These are phyloP conservation scores for Acronicta alni DNA, from an alignment of 2,888 invertebrate species.

Conservation along the genomic window DNA sequence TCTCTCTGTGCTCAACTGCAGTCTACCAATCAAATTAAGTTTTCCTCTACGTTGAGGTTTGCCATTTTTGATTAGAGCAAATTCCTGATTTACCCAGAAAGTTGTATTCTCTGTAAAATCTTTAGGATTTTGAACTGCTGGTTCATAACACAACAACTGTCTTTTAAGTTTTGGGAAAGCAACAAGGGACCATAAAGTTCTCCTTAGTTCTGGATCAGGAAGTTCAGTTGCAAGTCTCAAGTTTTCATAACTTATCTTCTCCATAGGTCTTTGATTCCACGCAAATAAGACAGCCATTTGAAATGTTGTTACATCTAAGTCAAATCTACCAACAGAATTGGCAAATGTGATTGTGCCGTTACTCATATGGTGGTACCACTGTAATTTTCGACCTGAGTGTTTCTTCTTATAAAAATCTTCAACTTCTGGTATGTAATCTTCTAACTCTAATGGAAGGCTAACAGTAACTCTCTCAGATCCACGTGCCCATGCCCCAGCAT, in stretches of 20 bases:
- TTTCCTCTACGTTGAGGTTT: conserved; percentile 98
- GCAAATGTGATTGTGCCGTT: conserved; percentile 99
- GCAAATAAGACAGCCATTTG: conserved; percentile 99
- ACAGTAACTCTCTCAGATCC: conserved; percentile 98
- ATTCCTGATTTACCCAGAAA: conserved; percentile 99
- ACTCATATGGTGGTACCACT: conserved; percentile 99
- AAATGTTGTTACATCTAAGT: conserved; percentile 99
- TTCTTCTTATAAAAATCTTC: conserved; percentile 99
- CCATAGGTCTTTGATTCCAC: conserved; percentile 98
- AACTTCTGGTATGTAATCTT: conserved; percentile 99
- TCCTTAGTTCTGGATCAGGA: conserved; percentile 97
- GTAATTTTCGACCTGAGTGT: conserved; percentile 98
- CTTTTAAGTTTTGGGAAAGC: conserved; percentile 98
- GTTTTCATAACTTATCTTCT: conserved; percentile 98
- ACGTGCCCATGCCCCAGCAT: conserved; percentile 99
- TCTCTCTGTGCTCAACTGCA: conserved; percentile 98
- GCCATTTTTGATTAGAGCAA: conserved; percentile 97
- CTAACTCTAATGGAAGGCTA: conserved; percentile 98
- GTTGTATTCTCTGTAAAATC: conserved; percentile 97
- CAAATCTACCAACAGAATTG: conserved; percentile 97
- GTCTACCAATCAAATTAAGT: conserved; percentile 98
- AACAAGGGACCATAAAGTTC: conserved; percentile 98
- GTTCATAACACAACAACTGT: conserved; percentile 95
- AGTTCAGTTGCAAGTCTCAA: conserved; percentile 98
- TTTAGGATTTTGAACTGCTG: conserved; percentile 95